Conservation (phyloP, 2,113 vertebrate genomes). For the Podarcis muralis region DNA sequence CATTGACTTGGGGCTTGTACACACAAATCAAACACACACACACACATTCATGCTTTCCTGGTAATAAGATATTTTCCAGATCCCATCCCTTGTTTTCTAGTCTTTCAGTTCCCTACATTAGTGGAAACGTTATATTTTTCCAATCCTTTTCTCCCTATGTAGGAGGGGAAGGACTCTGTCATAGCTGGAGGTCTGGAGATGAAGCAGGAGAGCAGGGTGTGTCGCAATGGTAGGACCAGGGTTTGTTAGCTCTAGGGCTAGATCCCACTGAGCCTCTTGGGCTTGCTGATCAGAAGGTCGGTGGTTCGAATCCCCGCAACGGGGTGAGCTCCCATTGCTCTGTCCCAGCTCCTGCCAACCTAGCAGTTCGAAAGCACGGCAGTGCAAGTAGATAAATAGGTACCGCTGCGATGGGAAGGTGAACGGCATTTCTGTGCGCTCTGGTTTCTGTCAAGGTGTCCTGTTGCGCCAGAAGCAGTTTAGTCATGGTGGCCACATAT, state of each 20-base stretch:
- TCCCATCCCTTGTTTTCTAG: background rate
- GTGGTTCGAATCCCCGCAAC: no score
- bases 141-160: background rate
- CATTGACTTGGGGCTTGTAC: background rate
- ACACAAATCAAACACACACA: background rate
- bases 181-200: background rate
- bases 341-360: no score
- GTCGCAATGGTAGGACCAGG: background rate
- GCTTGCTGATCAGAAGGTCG: no score
- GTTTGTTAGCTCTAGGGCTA: background rate
- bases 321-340: no score
- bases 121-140: background rate
- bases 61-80: constrained; percentile 3
- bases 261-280: background rate
- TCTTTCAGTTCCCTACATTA: background rate
- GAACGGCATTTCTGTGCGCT: no score
- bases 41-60: background rate
- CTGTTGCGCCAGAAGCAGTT: no score
- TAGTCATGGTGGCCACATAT: no score
- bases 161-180: background rate
- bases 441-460: no score
- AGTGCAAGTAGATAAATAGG: no score
- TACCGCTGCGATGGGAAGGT: no score
- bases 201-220: background rate
- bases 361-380: no score